These are phyloP conservation scores for Eonycteris spelaea DNA, from an alignment of 2,113 vertebrate species.

Conservation along the genomic window DNA sequence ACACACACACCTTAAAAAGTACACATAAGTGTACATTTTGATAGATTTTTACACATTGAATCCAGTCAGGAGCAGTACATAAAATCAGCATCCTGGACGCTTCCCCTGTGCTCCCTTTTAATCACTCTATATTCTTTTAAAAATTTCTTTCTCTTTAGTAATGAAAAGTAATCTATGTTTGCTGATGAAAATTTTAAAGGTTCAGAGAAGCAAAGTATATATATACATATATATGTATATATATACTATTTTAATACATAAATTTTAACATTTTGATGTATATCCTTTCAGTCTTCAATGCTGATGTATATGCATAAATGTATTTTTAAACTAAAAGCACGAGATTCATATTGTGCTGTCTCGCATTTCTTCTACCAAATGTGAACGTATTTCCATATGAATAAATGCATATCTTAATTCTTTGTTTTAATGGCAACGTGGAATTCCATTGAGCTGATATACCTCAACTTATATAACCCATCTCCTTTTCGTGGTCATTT, in stretches of 20 bases:
- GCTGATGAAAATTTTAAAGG: constrained; percentile 15
- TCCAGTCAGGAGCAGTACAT: background rate
- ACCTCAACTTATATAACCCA: background rate
- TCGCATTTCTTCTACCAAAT: background rate
- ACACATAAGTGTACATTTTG: background rate
- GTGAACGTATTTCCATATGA: background rate
- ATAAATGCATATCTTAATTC: background rate
- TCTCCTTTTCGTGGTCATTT: background rate
- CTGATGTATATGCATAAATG: background rate
- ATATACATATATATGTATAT: no score
- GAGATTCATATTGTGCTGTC: background rate
- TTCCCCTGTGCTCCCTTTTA: background rate
- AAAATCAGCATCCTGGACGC: background rate
- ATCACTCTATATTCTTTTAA: background rate
- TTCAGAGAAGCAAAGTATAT: background rate
- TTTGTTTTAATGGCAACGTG: background rate
- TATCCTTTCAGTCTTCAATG: background rate
- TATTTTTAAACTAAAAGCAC: background rate
- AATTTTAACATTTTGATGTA: background rate
- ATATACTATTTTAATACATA: background rate
- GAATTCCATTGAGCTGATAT: background rate
- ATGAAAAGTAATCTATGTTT: constrained; percentile 28
- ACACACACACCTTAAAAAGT: background rate
- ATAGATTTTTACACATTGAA: background rate
- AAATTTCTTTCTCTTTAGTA: background rate